These are phyloP conservation scores for Cetonia aurata DNA, from an alignment of 2,888 invertebrate species.

Conservation along the genomic window DNA sequence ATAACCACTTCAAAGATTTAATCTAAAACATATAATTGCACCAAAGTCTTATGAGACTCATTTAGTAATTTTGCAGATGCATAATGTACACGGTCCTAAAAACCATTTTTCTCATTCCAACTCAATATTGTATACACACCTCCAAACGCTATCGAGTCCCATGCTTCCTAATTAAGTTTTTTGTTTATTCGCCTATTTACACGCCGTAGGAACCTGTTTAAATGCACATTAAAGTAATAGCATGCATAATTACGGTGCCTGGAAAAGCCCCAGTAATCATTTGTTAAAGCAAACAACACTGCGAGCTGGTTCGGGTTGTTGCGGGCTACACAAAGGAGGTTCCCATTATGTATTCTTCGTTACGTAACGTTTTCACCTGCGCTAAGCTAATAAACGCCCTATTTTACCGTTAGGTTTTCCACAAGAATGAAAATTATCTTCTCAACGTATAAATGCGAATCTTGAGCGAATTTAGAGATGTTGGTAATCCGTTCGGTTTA, in stretches of 20 bases:
- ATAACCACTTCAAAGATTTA: no score
- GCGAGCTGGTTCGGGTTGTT: neutral
- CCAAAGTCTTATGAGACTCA: no score
- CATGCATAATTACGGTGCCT: slow-evolving; percentile 6
- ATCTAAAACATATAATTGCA: no score
- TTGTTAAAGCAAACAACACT: slow-evolving; percentile 10
- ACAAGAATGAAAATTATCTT: slow-evolving; percentile 25
- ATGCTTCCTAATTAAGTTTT: slow-evolving; percentile 24
- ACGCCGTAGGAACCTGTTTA: slow-evolving; percentile 8
- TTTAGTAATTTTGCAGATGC: no score
- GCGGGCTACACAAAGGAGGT: neutral
- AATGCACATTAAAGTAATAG: slow-evolving; percentile 22
- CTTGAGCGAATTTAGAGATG: neutral
- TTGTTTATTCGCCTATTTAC: slow-evolving; percentile 9
- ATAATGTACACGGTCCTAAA: slow-evolving; percentile 13
- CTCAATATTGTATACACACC: slow-evolving; percentile 3
- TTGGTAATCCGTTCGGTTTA: neutral
- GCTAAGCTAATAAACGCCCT: slow-evolving; percentile 9
- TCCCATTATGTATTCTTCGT: slow-evolving; percentile 9
- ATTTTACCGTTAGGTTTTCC: slow-evolving; percentile 22
- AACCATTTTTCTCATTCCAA: slow-evolving; percentile 23
- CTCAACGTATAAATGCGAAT: slow-evolving; percentile 19
- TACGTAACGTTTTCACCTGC: slow-evolving; percentile 9
- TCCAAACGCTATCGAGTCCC: slow-evolving; percentile 13
- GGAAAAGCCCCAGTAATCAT: slow-evolving; percentile 19